Evolutionary conservation across 2,113 vertebrate genomes (phyloP).

Genomic region (Porphyrio hochstetteri): DNA sequence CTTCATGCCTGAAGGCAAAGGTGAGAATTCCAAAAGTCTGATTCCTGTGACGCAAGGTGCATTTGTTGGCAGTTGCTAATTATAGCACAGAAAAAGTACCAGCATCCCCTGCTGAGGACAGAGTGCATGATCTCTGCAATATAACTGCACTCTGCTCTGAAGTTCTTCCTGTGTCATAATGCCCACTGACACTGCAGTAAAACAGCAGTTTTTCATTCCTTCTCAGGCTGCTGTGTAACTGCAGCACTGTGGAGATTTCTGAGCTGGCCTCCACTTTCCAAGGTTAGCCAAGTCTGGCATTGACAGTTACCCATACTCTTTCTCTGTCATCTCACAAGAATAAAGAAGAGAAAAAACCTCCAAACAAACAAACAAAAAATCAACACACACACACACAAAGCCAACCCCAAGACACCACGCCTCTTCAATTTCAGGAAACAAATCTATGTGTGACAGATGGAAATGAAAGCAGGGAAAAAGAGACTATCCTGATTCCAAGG

Average conservation of each 20-base stretch:
- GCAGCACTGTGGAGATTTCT: background rate
- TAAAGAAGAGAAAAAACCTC: background rate
- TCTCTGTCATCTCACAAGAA: background rate
- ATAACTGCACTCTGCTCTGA: background rate
- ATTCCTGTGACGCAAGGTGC: background rate
- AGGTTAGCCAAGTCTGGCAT: background rate
- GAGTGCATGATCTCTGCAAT: background rate
- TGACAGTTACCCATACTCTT: background rate
- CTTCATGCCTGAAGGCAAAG: conserved; percentile 28
- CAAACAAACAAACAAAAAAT: background rate
- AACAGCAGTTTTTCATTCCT: background rate
- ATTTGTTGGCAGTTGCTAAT: conserved; percentile 31
- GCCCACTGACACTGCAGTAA: background rate
- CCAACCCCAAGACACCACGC: background rate
- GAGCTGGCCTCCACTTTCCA: background rate
- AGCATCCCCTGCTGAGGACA: background rate
- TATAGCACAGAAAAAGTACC: conserved; percentile 20
- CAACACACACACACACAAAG: background rate
- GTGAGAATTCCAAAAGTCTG: conserved; percentile 17
- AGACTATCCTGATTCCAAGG: background rate
- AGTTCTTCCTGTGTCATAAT: background rate
- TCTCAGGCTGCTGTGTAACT: background rate
- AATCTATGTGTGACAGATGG: background rate
- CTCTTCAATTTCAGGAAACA: background rate
- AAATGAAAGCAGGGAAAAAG: background rate